Evolutionary conservation across 2,888 invertebrate genomes (phyloP).

Genomic region (Drosophila seclusa): DNA sequence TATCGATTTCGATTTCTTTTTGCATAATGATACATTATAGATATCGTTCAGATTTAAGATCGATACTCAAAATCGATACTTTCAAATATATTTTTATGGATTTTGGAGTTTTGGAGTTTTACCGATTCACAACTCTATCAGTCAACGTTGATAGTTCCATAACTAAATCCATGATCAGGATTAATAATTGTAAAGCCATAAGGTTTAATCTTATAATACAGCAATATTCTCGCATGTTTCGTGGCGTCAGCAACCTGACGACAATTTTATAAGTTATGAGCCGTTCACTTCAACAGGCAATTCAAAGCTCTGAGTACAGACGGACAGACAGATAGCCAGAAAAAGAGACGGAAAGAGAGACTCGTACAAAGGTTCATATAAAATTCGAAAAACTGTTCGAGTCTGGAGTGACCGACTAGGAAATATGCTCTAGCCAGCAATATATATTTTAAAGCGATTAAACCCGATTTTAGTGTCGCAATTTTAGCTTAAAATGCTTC

Average conservation of each 20-base stretch:
- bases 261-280: conserved; percentile 63
- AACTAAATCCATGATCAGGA: background rate
- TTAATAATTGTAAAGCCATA: background rate
- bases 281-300: conserved; percentile 41
- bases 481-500: no score
- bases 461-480: background rate
- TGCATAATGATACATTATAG: no score
- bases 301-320: conserved; percentile 12
- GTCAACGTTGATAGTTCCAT: background rate
- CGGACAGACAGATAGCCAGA: background rate
- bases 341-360: conserved; percentile 12
- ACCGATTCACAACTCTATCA: background rate
- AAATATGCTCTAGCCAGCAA: background rate
- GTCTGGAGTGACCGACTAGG: background rate
- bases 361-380: conserved; percentile 51
- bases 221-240: conserved; percentile 22
- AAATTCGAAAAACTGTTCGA: background rate
- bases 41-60: no score
- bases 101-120: background rate
- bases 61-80: background rate
- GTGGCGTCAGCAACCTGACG: conserved; percentile 65
- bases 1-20: background rate
- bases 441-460: background rate
- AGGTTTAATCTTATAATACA: conserved; percentile 4
- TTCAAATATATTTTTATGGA: background rate